phyloP scores from a whole-genome alignment of 2,113 vertebrate species.

The Notiomystis cincta region DNA sequence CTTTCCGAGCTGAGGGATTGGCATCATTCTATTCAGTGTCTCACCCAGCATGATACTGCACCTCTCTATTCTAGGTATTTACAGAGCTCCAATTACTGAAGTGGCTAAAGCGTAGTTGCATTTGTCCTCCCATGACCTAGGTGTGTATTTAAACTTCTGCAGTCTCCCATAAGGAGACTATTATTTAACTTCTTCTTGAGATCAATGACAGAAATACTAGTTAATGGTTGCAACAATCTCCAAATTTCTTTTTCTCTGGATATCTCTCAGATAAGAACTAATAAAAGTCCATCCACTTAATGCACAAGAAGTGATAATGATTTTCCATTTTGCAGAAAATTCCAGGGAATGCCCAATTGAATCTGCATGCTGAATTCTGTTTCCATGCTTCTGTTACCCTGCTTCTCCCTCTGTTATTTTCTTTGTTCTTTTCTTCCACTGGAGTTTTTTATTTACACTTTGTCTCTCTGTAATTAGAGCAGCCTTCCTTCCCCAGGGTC shows the following conservation, averaged over 20 bases:
- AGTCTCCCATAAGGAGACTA: background rate
- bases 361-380: background rate
- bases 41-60: background rate
- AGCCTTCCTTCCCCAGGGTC: background rate
- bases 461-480: background rate
- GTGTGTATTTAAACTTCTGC: background rate
- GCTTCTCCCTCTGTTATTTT: background rate
- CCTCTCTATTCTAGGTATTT: background rate
- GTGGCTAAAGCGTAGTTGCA: background rate
- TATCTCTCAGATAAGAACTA: background rate
- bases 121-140: background rate
- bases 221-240: background rate
- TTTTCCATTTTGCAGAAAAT: background rate
- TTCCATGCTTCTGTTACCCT: background rate
- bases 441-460: background rate
- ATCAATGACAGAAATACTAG: background rate
- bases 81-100: background rate
- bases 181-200: background rate
- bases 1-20: background rate
- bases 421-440: background rate
- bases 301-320: background rate
- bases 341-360: background rate
- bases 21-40: background rate
- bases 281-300: background rate
- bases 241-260: background rate